Percentiles rank a stretch among this genome's conserved stretches.
Evolutionary conservation across 2,113 vertebrate species (phyloP).

Genomic region (Sylvietta virens): DNA sequence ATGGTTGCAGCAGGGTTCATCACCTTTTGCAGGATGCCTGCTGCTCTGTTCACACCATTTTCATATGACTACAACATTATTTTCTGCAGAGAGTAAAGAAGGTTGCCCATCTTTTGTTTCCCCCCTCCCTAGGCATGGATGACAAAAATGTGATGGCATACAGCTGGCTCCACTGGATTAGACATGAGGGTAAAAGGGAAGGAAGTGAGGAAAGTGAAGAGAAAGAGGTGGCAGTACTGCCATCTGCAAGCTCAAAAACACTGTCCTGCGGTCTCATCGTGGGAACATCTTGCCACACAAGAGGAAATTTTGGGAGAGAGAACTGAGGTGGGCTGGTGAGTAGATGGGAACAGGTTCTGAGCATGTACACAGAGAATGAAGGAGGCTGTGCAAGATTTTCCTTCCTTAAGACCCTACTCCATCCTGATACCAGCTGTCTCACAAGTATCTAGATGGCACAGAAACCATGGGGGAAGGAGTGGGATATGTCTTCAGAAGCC

Average conservation of each 20-base stretch:
- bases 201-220: neutral
- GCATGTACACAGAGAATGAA: neutral
- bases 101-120: neutral
- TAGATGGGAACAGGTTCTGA: neutral
- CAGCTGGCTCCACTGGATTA: neutral
- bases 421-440: neutral
- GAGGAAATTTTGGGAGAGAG: neutral
- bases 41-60: neutral
- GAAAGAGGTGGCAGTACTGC: neutral
- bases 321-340: neutral
- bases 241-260: neutral
- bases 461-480: neutral
- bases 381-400: neutral
- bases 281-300: neutral
- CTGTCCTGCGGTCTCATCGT: neutral
- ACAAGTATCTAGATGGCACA: neutral
- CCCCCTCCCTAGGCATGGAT: neutral
- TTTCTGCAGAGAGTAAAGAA: neutral
- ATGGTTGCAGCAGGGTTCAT: neutral
- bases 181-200: neutral
- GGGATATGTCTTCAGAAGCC: neutral
- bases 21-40: neutral
- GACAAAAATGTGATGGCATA: neutral
- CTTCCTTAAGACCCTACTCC: neutral
- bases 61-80: neutral